Evolutionary conservation across 1,140 invertebrate species (phyloP).

Genomic region (Megalopta genalis): DNA sequence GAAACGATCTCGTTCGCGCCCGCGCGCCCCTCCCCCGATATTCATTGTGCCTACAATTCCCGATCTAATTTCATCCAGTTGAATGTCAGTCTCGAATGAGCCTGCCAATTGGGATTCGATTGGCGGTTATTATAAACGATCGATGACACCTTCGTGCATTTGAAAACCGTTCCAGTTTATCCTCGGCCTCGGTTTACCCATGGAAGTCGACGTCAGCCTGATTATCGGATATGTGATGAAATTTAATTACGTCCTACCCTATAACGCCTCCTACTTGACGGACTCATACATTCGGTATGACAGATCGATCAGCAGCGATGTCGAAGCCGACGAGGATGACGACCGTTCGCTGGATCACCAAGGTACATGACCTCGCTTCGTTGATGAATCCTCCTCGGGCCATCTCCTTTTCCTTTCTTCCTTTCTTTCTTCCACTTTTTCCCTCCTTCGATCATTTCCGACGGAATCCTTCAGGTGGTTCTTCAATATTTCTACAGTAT

Average conservation of each 20-base stretch:
- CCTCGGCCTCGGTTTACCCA: constrained; percentile 78
- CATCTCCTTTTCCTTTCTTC: not conserved
- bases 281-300: constrained; percentile 74
- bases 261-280: constrained; percentile 76
- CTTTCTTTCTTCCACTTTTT: not conserved
- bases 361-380: constrained; percentile 28
- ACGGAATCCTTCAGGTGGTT: no score
- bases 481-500: no score
- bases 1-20: not conserved
- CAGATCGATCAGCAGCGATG: constrained; percentile 68
- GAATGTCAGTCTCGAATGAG: constrained; percentile 27
- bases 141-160: constrained; percentile 63
- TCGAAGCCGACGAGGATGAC: constrained; percentile 41
- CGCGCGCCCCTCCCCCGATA: not conserved
- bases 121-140: constrained; percentile 53
- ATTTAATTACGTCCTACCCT: constrained; percentile 78
- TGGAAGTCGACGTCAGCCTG: constrained; percentile 78
- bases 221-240: constrained; percentile 80
- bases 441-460: not conserved
- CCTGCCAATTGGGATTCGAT: constrained; percentile 42
- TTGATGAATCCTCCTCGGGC: no score
- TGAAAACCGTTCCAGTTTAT: constrained; percentile 75
- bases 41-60: constrained; percentile 17
- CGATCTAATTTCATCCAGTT: constrained; percentile 40
- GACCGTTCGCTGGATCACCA: constrained; percentile 25